Conservation (phyloP, 2,797 vertebrate species). For the Arnoldichthys spilopterus region DNA sequence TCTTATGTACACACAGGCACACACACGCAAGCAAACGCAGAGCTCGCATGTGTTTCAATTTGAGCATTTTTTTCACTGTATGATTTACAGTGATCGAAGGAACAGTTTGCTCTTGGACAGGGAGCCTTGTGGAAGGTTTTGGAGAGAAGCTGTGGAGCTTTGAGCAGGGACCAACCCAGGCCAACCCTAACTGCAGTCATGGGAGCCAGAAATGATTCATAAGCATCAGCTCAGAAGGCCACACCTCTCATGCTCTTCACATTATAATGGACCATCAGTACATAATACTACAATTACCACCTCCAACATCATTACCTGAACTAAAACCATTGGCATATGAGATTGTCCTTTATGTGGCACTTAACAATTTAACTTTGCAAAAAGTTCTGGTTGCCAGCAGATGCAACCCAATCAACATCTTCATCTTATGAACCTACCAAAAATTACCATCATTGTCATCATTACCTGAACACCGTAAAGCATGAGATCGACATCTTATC, state of each 20-base stretch:
- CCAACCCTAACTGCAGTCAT: conserved; percentile 60
- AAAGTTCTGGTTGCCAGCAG: background rate
- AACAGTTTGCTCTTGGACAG: conserved; percentile 20
- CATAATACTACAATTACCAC: background rate
- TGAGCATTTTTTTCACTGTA: conserved; percentile 58
- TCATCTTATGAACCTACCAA: background rate
- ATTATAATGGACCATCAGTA: conserved; percentile 53
- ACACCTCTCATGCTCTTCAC: conserved; percentile 53
- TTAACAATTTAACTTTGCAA: background rate
- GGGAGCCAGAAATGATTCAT: conserved; percentile 32
- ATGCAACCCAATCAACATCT: too few relatives aligned
- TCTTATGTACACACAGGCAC: background rate
- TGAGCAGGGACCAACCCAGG: conserved; percentile 46
- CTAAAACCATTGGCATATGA: background rate
- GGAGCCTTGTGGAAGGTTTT: conserved; percentile 39
- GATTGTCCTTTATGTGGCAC: background rate
- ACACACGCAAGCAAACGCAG: conserved; percentile 50
- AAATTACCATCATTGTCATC: conserved; percentile 11
- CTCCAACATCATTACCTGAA: background rate
- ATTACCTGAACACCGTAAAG: background rate
- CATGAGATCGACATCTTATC: background rate
- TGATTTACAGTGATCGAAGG: conserved; percentile 47
- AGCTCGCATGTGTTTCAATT: conserved; percentile 48
- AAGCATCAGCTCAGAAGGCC: conserved; percentile 52
- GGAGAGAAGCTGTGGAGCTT: conserved; percentile 42